A percentile compares a stretch with the other conserved stretches of the same genome.
phyloP scores from a whole-genome alignment of 2,797 vertebrate species.

The Acanthiza pusilla region DNA sequence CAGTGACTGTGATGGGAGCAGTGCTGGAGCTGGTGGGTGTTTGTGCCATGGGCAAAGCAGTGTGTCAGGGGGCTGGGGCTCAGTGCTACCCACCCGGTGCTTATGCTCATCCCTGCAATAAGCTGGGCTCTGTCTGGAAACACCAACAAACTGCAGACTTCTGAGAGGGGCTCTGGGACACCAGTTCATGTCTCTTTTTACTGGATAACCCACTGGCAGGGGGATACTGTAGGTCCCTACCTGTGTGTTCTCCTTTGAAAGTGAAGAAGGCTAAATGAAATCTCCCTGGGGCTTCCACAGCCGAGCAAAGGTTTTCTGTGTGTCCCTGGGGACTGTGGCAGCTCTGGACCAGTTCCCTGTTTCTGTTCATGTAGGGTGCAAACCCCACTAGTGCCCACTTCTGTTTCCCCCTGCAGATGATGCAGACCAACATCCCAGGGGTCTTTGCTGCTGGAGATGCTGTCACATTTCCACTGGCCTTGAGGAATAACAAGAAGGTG shows the following conservation, averaged over 20 bases:
- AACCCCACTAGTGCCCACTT: neutral
- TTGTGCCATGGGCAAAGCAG: neutral
- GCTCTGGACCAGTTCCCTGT: neutral
- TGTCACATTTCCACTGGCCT: slow-evolving; percentile 86
- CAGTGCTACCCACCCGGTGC: neutral
- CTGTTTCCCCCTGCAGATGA: slow-evolving; percentile 77
- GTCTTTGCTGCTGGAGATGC: slow-evolving; percentile 93
- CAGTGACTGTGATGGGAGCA: accelerated
- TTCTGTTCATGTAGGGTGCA: neutral
- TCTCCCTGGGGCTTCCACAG: neutral
- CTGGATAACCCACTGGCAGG: neutral
- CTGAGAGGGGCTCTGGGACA: neutral
- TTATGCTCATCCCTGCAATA: neutral
- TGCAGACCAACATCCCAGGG: slow-evolving; percentile 91
- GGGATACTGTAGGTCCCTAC: neutral
- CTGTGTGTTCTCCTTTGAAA: neutral
- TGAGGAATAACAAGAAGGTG: slow-evolving; percentile 93
- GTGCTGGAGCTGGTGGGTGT: neutral
- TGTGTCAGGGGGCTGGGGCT: accelerated
- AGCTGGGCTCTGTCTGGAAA: neutral
- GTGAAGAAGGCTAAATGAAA: neutral
- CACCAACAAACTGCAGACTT: neutral
- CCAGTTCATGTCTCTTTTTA: neutral
- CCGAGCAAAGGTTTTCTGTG: neutral
- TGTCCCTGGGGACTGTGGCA: accelerated